phyloP scores from a whole-genome alignment of 2,888 invertebrate genomes.

The Lithophane semibrunnea region DNA sequence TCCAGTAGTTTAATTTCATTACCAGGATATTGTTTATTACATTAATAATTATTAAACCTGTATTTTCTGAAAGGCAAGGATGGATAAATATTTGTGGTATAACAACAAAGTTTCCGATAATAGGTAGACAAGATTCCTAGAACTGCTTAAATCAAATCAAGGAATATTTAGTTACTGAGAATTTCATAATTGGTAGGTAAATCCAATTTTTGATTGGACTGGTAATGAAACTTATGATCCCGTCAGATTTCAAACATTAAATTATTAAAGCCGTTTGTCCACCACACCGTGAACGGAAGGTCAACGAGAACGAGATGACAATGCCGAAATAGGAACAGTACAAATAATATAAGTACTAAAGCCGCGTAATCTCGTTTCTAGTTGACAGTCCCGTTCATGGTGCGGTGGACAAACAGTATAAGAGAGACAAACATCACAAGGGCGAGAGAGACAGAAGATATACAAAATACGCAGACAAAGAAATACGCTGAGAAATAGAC shows the following conservation, averaged over 20 bases:
- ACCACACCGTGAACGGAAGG: too few relatives aligned
- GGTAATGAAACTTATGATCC: background rate
- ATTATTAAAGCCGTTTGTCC: too few relatives aligned
- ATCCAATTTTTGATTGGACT: background rate
- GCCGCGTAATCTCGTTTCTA: too few relatives aligned
- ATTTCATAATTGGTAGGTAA: background rate
- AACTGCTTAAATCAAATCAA: background rate
- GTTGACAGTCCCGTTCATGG: too few relatives aligned
- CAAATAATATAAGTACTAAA: too few relatives aligned
- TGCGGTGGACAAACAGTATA: too few relatives aligned
- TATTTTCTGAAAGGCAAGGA: background rate
- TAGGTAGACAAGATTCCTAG: background rate
- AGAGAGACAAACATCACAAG: background rate
- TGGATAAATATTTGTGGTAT: slow-evolving; percentile 8
- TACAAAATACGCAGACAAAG: too few relatives aligned
- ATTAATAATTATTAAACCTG: slow-evolving; percentile 1
- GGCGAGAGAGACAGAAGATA: too few relatives aligned
- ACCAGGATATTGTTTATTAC: background rate
- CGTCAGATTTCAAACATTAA: background rate
- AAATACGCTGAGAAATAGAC: background rate
- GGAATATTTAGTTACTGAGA: background rate
- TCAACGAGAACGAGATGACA: too few relatives aligned
- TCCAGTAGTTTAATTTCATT: slow-evolving; percentile 10
- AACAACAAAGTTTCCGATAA: background rate
- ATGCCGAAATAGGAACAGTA: too few relatives aligned